Evolutionary conservation across 2,888 invertebrate genomes (phyloP), one percentile per base, ranked within the genome.

Genomic region (Drosophila formosana): DNA sequence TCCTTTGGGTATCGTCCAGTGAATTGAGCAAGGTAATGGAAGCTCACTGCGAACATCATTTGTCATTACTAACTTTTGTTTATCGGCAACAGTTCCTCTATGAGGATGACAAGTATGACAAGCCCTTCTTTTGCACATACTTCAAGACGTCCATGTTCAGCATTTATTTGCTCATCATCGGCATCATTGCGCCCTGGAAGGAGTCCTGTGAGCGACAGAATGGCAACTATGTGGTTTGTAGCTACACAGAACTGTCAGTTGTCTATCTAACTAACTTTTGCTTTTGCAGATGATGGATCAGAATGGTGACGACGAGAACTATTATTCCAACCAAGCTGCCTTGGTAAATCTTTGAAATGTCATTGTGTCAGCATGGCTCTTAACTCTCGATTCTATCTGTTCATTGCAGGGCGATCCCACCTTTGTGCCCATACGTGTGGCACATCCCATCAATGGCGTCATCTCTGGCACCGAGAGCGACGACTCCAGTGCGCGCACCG

Each of bases 81-180:
- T 30, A 30, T 30, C 7, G 6, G 30, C 18, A 46, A n/a, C 52
- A 98, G 98, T 97, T 96, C 92, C 94, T 97, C 75, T 97, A 97
- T 91, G 94, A 94, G 87, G 96, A 97, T 93, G 96, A 96, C 91
- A 94, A 96, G 68, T 97, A 96, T 90, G 95, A 97, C 90, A 97
- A 98, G 90, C 99, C 99, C 53, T 99, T 98, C 93, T 97, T 99
- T 93, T 96, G 96, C 88, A 98, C 98, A 23, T 99, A 99, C 92
- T 94, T 98, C 70, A 98, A 98, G 93, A 98, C 98, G 65, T 98
- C 97, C 39, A 95, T 99, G 95, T 97, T 99, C 89, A 96, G 97
- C 66, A 93, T 99, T 74, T 99, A 99, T 93, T 94, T 99, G 79
- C 92, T 98, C 86, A 96, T 98, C 46, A 95, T 98, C 88, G 95